Evolutionary conservation across 2,888 invertebrate genomes (phyloP), one percentile per base, ranked within the genome.

Genomic region (Chrysodeixis includens): DNA sequence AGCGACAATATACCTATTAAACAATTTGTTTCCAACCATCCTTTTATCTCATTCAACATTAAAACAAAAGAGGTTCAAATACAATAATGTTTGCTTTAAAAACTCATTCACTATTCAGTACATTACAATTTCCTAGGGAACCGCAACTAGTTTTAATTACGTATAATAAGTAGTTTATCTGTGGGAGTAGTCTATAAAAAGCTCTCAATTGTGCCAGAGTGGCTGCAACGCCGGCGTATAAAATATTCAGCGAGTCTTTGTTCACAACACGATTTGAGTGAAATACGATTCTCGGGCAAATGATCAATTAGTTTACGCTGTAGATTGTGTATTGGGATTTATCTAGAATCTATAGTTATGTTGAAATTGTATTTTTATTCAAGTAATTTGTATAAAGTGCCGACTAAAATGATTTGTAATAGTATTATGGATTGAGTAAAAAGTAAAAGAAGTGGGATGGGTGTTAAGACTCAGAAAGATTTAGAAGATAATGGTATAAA

Each of bases 191-290:
- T 74, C 67, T 64, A 64, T 72, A 72, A 68, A 72, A 68, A 76
- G 74, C 75, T 54, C 76, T 72, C 73, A 66, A 63, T 75, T 73
- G 30, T 26, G 9, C 32, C 54, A 30, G 58, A 71, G 58, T 30
- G 64, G 62, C 74, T 76, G 74, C 72, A 69, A 70, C 71, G 75
- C 35, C 46, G 59, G 22, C 0, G n/a, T 61, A 59, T 76, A 76
- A 76, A 75, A 75, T 76, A 75, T 75, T 76, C 75, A 75, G 44
- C 22, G 3, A 51, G 73, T 65, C 72, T 61, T 72, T 76, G 66
- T 73, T 76, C 18, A 16, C 46, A 35, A 61, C 62, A 63, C 61
- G 64, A 63, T 70, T 68, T 70, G 55, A 70, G 57, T 76, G 66
- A 73, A 76, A 76, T 70, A 60, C 70, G 55, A 63, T 69, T 53